A percentile compares a stretch with the other conserved stretches of the same genome.
phyloP scores from a whole-genome alignment of 2,797 vertebrate species.

The Astyanax mexicanus region DNA sequence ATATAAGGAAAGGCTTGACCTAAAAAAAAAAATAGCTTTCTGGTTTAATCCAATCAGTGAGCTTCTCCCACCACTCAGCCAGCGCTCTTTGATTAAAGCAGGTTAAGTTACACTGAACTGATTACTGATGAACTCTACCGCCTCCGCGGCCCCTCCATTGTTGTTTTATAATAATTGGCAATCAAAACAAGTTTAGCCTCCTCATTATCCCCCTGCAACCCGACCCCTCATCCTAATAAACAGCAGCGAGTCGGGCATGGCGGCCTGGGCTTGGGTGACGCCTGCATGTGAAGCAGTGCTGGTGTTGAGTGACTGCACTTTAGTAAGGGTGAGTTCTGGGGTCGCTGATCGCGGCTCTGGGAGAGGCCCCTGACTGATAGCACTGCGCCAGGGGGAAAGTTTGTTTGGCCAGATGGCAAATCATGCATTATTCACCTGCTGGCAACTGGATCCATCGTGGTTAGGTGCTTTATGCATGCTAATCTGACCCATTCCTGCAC shows the following conservation, averaged over 20 bases:
- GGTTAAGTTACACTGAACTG: conserved; percentile 53
- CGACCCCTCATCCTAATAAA: conserved; percentile 36
- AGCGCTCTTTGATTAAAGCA: conserved; percentile 33
- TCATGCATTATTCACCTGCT: conserved; percentile 59
- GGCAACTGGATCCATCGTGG: conserved; percentile 46
- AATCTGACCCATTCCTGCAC: background rate
- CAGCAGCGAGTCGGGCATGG: conserved; percentile 32
- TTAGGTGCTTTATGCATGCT: conserved; percentile 4
- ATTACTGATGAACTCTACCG: conserved; percentile 55
- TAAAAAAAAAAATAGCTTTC: conserved; percentile 29
- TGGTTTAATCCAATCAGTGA: conserved; percentile 51
- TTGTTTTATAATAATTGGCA: conserved; percentile 56
- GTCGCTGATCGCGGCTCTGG: conserved; percentile 42
- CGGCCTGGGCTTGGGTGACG: conserved; percentile 39
- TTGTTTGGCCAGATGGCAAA: conserved; percentile 57
- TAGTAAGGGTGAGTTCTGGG: conserved; percentile 53
- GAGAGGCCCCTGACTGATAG: conserved; percentile 51
- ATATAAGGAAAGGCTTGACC: conserved; percentile 39
- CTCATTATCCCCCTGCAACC: conserved; percentile 55
- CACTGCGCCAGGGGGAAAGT: conserved; percentile 53
- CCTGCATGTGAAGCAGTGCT: conserved; percentile 6
- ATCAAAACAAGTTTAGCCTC: conserved; percentile 55
- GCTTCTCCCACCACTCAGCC: conserved; percentile 11
- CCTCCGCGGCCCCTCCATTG: conserved; percentile 50
- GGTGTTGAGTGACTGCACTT: conserved; percentile 58